Conservation (phyloP, 37 sponge, comb jelly and placozoan species). For the Halisarca cf. caerulea region DNA sequence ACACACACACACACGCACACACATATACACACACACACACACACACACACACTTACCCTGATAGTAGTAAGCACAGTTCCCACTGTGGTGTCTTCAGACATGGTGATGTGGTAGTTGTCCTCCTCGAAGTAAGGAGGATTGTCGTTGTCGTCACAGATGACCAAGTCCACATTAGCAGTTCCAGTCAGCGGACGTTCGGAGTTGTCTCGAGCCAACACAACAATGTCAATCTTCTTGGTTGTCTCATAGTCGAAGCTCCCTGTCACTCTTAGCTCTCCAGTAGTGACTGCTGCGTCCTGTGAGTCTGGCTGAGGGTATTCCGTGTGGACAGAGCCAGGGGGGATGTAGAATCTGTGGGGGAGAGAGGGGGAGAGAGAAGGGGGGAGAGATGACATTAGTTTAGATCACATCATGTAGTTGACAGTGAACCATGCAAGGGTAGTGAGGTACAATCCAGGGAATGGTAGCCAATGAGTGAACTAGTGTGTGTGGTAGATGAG, state of each 20-base stretch:
- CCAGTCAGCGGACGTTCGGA: not conserved
- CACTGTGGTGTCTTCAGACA: not conserved
- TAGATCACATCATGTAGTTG: too few relatives aligned
- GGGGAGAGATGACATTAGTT: too few relatives aligned
- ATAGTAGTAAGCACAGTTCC: not conserved
- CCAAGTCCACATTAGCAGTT: not conserved
- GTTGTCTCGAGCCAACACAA: not conserved
- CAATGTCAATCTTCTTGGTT: not conserved
- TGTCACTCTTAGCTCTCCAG: not conserved
- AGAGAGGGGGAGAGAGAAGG: too few relatives aligned
- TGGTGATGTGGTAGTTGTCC: not conserved
- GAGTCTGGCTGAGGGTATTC: conserved; percentile 6
- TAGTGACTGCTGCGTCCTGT: not conserved
- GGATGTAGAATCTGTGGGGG: too few relatives aligned
- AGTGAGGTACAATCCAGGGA: too few relatives aligned
- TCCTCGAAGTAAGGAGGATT: not conserved
- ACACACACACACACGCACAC: too few relatives aligned
- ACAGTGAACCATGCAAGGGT: too few relatives aligned
- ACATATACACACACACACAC: too few relatives aligned
- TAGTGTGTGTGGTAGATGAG: too few relatives aligned
- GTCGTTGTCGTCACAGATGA: conserved; percentile 24
- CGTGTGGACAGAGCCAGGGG: not conserved
- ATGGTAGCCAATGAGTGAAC: too few relatives aligned
- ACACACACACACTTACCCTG: not conserved
- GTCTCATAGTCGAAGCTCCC: not conserved